Percentiles rank a stretch among this genome's conserved stretches.
Evolutionary conservation across 2,888 invertebrate species (phyloP).

Genomic region (Hydraecia micacea): DNA sequence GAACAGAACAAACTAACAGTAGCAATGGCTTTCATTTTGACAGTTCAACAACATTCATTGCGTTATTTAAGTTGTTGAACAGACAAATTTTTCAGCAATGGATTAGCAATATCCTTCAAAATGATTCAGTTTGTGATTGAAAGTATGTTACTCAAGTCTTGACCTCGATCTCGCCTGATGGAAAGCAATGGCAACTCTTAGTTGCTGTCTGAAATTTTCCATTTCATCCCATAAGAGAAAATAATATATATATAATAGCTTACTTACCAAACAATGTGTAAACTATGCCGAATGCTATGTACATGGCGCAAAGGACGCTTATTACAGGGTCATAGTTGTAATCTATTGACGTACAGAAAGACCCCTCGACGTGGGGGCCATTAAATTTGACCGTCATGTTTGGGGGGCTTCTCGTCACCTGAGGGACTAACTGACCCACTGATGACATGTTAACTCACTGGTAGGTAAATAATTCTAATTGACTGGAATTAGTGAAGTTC

Average conservation of each 20-base stretch:
- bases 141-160: neutral
- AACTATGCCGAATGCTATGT: slow-evolving; percentile 95
- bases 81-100: neutral
- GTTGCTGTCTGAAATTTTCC: neutral
- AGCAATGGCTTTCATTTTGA: neutral
- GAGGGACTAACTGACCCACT: slow-evolving; percentile 90
- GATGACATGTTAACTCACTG: slow-evolving; percentile 79
- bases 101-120: neutral
- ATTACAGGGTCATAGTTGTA: slow-evolving; percentile 92
- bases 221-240: slow-evolving; percentile 19
- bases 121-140: neutral
- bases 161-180: neutral
- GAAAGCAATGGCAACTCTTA: neutral
- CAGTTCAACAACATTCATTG: neutral
- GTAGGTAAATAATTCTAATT: slow-evolving; percentile 24
- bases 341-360: slow-evolving; percentile 89
- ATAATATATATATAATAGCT: neutral
- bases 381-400: slow-evolving; percentile 83
- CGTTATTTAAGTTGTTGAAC: neutral
- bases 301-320: slow-evolving; percentile 92
- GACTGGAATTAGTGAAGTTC: slow-evolving; percentile 20
- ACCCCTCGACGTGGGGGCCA: slow-evolving; percentile 86
- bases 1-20: neutral
- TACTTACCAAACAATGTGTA: slow-evolving; percentile 95
- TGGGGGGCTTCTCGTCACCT: slow-evolving; percentile 86